Evolutionary conservation across 2,113 vertebrate genomes (phyloP).

Genomic region (Gnathonemus echidnorhynchus): DNA sequence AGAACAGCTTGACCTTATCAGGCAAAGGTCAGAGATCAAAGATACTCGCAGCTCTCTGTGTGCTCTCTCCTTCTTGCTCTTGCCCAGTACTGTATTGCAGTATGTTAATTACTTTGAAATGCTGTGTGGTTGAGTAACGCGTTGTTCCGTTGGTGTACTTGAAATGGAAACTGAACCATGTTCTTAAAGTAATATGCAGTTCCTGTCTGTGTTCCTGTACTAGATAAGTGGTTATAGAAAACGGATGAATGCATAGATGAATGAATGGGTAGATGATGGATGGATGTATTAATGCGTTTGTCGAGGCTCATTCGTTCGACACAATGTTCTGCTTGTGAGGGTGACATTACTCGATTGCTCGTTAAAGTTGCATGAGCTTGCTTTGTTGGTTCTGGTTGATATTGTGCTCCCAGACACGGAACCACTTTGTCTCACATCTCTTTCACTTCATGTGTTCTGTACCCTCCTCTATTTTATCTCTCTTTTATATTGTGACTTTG

Average conservation of each 20-base stretch:
- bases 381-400: neutral
- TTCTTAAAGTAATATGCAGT: neutral
- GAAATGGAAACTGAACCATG: neutral
- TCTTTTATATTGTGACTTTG: neutral
- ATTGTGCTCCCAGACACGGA: neutral
- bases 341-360: neutral
- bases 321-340: neutral
- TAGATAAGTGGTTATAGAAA: neutral
- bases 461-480: neutral
- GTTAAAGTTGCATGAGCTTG: conserved; percentile 18
- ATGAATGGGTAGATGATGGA: neutral
- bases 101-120: neutral
- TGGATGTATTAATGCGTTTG: neutral
- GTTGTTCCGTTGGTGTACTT: neutral
- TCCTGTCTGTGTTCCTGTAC: neutral
- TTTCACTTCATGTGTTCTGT: neutral
- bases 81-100: neutral
- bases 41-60: neutral
- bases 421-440: neutral
- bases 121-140: neutral
- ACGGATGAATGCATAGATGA: neutral
- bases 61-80: neutral
- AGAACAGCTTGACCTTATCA: conserved; percentile 74
- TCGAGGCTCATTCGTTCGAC: neutral
- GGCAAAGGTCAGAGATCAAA: conserved; percentile 69